Base-by-base conservation (phyloP, 2,797 vertebrate genomes). In the Limosa lapponica region DNA sequence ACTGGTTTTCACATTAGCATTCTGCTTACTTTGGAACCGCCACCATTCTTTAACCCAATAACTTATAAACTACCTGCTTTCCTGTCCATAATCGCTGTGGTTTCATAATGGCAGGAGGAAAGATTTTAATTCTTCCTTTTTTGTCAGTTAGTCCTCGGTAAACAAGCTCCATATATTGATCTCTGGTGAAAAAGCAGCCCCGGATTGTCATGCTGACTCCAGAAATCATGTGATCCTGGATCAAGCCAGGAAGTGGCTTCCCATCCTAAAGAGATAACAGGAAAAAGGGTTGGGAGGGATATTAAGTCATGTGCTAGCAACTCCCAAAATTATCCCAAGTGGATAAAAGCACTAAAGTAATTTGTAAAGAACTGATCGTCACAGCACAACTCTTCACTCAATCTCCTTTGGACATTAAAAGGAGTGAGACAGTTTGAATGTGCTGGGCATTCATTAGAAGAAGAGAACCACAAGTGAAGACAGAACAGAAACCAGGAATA, bases 171-270 rank as follows among this genome's bases (percentile, higher is more conserved):
- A 98, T 99, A 81, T 99, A 99, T 90, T 99, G 99, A 39, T 99
- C 99, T 83, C 98, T 97, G 20, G 97, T 98, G 96, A 99, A 99
- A 97, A 99, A 99, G 88, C 99, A 99, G 90, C 98, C 98, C 8
- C 99, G 98, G 32, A 98, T 98, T 3, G 99, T 99, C 99, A 99
- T 99, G 95, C 98, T 98, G 24, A 99, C 98, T 30, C 99, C 99
- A 1, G 99, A 99, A 32, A 99, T 98, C 99, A 99, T 99, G 98
- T 99, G 99, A 95, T 99, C 99, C 96, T 99, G 99, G 95, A 99
- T 99, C 96, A 99, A 83, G 37, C 99, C 99, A 1, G 99, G 99
- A 94, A 99, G 95, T 2, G 99, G 99, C 59, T 98, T 99, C 59
- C 99, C 99, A 86, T 99, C 99, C 99, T 99, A 37, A 51, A 64